Evolutionary conservation across 2,797 vertebrate species (phyloP).

Genomic region (Dryobates pubescens): DNA sequence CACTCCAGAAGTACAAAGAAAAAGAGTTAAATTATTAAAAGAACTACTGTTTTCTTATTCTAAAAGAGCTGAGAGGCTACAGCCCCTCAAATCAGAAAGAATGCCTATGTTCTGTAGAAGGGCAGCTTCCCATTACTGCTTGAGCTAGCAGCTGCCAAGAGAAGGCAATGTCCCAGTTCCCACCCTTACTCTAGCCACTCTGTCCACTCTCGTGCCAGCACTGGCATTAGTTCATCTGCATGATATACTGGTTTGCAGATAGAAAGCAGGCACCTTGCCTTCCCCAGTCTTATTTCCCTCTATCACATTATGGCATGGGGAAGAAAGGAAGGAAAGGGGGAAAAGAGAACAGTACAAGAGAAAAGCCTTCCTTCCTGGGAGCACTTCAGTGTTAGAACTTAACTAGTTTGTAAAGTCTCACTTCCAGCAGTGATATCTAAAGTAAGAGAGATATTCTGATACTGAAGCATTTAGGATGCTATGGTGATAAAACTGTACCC

Average conservation of each 20-base stretch:
- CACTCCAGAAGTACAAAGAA: not conserved
- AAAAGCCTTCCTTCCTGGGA: not conserved
- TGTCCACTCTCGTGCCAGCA: not conserved
- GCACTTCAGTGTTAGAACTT: not conserved
- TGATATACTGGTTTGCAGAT: not conserved
- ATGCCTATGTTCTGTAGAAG: rapidly evolving
- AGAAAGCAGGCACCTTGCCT: not conserved
- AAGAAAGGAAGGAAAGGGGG: not conserved
- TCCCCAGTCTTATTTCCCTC: not conserved
- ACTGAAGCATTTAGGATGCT: not conserved
- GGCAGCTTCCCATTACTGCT: not conserved
- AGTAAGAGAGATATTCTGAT: not conserved
- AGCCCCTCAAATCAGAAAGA: not conserved
- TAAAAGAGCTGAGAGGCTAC: not conserved
- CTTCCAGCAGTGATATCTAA: not conserved
- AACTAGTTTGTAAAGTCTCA: not conserved
- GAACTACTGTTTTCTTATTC: not conserved
- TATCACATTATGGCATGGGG: not conserved
- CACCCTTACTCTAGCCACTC: not conserved
- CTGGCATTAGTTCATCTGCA: not conserved
- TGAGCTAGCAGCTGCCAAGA: not conserved
- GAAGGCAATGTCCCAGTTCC: not conserved
- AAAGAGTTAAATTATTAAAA: not conserved
- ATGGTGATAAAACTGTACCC: not conserved
- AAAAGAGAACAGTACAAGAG: not conserved